These are phyloP conservation scores for Lichenostomus cassidix DNA, from an alignment of 2,113 vertebrate genomes.

Conservation along the genomic window DNA sequence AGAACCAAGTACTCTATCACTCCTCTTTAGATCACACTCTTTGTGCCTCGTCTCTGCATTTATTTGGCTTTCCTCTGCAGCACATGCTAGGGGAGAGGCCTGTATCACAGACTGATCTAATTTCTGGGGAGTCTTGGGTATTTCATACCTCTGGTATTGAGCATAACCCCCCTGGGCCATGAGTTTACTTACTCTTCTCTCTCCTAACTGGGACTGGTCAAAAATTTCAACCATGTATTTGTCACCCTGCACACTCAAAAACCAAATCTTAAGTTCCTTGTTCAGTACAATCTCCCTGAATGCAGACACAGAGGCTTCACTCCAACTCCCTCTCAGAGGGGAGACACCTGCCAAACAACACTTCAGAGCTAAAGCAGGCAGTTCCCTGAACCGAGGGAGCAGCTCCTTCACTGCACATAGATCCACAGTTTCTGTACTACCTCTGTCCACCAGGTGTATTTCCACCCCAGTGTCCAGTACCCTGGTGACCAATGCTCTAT, in stretches of 20 bases:
- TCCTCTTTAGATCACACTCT: background rate
- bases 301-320: constrained; percentile 72
- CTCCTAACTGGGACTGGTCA: constrained; percentile 73
- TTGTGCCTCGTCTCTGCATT: background rate
- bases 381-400: constrained; percentile 73
- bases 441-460: constrained; percentile 85
- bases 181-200: constrained; percentile 78
- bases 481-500: constrained; percentile 77
- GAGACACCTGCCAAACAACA: constrained; percentile 80
- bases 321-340: constrained; percentile 79
- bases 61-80: background rate
- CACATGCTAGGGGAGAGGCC: background rate
- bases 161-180: constrained; percentile 76
- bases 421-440: constrained; percentile 77
- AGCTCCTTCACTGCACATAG: constrained; percentile 71
- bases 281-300: constrained; percentile 82
- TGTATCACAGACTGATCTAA: background rate
- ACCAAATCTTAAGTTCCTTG: constrained; percentile 77
- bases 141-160: constrained; percentile 63
- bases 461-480: constrained; percentile 66
- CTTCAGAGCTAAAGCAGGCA: constrained; percentile 82
- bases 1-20: background rate
- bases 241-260: constrained; percentile 67
- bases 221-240: constrained; percentile 79
- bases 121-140: background rate